These are phyloP conservation scores for Amniataba percoides DNA, from an alignment of 2,797 vertebrate species.

Conservation along the genomic window DNA sequence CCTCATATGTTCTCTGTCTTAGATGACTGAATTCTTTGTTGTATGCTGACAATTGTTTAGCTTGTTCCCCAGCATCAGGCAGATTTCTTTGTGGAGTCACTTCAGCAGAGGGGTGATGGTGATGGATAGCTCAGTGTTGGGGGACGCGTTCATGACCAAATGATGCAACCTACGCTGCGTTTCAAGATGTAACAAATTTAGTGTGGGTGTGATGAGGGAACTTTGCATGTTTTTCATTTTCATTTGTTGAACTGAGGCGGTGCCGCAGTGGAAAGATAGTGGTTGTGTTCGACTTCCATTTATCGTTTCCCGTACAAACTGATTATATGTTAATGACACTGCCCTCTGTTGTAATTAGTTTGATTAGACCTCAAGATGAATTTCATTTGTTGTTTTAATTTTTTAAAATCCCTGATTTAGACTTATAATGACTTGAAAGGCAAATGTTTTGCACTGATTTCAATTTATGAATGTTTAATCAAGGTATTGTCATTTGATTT, in stretches of 20 bases:
- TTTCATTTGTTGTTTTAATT: neutral
- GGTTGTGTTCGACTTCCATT: neutral
- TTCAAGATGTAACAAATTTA: neutral
- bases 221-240: neutral
- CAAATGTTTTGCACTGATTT: constrained; percentile 66
- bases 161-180: neutral
- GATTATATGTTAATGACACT: neutral
- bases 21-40: neutral
- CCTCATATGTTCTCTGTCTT: neutral
- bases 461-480: constrained; percentile 58
- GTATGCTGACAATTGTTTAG: neutral
- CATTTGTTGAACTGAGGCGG: neutral
- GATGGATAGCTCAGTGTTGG: neutral
- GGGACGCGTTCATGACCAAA: neutral
- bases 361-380: neutral
- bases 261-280: neutral
- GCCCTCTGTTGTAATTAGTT: neutral
- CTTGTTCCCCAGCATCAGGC: neutral
- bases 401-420: constrained; percentile 24
- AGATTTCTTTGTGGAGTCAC: no score
- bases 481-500: constrained; percentile 46
- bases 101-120: neutral
- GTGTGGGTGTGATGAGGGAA: neutral
- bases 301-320: neutral
- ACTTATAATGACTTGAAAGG: constrained; percentile 38